Evolutionary conservation across 1,140 invertebrate species (phyloP).

Genomic region (Elymnias hypermnestra): DNA sequence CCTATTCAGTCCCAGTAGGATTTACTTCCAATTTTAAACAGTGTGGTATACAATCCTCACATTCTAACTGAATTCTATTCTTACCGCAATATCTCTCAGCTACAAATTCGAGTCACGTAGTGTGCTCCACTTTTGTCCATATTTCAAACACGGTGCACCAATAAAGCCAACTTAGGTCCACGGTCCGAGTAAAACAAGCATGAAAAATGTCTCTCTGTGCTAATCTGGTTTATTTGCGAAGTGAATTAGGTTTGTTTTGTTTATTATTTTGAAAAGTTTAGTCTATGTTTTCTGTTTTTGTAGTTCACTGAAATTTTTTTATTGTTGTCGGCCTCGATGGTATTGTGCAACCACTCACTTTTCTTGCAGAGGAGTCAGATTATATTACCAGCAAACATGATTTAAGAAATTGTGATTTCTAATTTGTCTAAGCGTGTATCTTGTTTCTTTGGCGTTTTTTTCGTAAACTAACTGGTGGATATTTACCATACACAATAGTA

Average conservation of each 20-base stretch:
- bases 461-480: no score
- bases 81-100: slow-evolving; percentile 15
- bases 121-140: slow-evolving; percentile 44
- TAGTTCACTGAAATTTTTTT: no score
- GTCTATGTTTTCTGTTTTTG: no score
- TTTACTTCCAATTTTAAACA: slow-evolving; percentile 8
- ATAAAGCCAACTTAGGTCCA: slow-evolving; percentile 34
- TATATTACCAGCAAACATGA: no score
- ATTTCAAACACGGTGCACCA: slow-evolving; percentile 53
- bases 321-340: no score
- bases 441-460: no score
- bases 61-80: slow-evolving; percentile 1
- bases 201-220: slow-evolving; percentile 13
- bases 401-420: no score
- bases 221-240: neutral
- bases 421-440: no score
- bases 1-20: neutral
- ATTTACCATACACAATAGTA: no score
- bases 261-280: no score
- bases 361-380: no score
- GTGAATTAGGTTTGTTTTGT: neutral
- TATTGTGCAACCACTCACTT: no score
- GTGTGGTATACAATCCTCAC: slow-evolving; percentile 3
- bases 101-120: slow-evolving; percentile 42
- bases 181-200: slow-evolving; percentile 11